Conservation (phyloP, 2,113 vertebrate species). For the Antechinus stuartii region DNA sequence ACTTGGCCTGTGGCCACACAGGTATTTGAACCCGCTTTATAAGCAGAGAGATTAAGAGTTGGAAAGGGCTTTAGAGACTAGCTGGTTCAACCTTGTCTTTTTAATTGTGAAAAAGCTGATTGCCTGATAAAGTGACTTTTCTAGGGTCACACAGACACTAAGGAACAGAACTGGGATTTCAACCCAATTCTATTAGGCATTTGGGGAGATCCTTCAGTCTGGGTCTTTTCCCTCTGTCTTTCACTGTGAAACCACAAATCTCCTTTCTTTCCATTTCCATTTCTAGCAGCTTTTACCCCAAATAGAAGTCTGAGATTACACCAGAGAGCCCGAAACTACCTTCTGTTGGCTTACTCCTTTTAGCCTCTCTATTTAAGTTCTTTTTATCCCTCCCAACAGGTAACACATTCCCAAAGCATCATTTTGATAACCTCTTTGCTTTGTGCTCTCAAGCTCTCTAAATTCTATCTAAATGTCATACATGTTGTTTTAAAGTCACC, state of each 20-base stretch:
- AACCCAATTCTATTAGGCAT: neutral
- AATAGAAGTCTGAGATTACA: neutral
- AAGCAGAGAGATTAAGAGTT: neutral
- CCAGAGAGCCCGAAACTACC: neutral
- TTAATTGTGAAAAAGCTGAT: neutral
- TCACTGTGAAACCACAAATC: neutral
- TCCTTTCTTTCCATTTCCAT: neutral
- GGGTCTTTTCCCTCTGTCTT: constrained; percentile 23
- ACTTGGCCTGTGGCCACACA: neutral
- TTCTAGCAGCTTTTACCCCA: neutral
- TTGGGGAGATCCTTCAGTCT: neutral
- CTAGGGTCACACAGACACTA: neutral
- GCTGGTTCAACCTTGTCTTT: neutral
- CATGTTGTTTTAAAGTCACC: neutral
- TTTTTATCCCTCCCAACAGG: neutral
- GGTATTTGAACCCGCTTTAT: neutral
- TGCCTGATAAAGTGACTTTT: neutral
- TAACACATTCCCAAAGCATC: neutral
- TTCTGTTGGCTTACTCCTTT: neutral
- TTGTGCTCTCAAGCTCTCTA: neutral
- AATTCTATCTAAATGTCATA: neutral
- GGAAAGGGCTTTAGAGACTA: neutral
- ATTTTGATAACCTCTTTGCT: neutral
- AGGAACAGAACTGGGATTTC: neutral
- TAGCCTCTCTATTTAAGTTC: neutral